phyloP scores from a whole-genome alignment of 2,888 invertebrate genomes.

The Eupithecia abbreviata region DNA sequence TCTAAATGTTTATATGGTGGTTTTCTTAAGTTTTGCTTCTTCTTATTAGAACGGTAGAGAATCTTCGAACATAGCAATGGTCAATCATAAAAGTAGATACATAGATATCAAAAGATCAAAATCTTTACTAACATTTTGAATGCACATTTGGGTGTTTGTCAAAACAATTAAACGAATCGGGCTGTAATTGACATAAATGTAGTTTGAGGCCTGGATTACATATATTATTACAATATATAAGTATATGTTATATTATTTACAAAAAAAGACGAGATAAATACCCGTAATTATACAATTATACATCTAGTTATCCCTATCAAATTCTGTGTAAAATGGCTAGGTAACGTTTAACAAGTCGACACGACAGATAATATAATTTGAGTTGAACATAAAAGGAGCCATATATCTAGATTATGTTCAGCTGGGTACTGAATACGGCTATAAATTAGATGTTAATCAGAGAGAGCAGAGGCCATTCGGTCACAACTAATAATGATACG shows the following conservation, averaged over 20 bases:
- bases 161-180: too few relatives aligned
- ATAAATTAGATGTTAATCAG: constrained; percentile 58
- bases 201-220: too few relatives aligned
- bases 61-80: background rate
- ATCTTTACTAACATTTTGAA: too few relatives aligned
- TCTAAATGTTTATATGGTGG: background rate
- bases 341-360: background rate
- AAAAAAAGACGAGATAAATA: too few relatives aligned
- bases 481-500: constrained; percentile 55
- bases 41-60: background rate
- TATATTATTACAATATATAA: too few relatives aligned
- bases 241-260: background rate
- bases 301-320: background rate
- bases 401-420: constrained; percentile 65
- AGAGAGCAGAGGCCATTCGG: constrained; percentile 52
- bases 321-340: background rate
- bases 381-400: constrained; percentile 43
- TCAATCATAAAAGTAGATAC: too few relatives aligned
- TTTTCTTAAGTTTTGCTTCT: background rate
- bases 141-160: too few relatives aligned
- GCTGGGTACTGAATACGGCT: constrained; percentile 55
- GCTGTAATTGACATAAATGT: too few relatives aligned
- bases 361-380: constrained; percentile 33
- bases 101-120: too few relatives aligned
- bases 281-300: background rate